Conservation (phyloP, 1,140 invertebrate species). For the Cecropterus lyciades region DNA sequence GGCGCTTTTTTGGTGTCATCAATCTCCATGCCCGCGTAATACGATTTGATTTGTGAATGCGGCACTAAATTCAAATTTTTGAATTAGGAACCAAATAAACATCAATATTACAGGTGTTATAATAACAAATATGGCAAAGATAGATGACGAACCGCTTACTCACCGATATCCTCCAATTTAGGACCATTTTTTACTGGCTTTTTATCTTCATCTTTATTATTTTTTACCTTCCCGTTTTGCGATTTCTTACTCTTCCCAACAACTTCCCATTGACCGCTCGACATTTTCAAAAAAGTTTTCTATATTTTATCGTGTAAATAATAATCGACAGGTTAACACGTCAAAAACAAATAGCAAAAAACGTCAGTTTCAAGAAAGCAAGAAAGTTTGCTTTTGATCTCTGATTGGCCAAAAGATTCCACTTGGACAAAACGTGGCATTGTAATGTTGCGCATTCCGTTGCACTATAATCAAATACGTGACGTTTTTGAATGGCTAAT, state of each 20-base stretch:
- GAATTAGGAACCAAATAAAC: not conserved
- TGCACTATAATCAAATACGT: conserved; percentile 34
- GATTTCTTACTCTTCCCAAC: conserved; percentile 90
- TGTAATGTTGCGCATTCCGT: conserved; percentile 41
- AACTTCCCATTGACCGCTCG: conserved; percentile 90
- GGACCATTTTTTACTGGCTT: conserved; percentile 72
- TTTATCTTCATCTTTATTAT: conserved; percentile 86
- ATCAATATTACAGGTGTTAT: not conserved
- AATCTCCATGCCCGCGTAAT: conserved; percentile 74
- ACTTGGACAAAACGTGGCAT: conserved; percentile 79
- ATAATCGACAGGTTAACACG: conserved; percentile 76
- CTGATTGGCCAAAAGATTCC: conserved; percentile 71
- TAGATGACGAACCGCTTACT: conserved; percentile 40
- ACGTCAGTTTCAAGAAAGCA: conserved; percentile 53
- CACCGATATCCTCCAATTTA: conserved; percentile 75
- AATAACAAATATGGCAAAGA: not conserved
- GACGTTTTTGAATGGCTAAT: not conserved
- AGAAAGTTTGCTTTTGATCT: conserved; percentile 1
- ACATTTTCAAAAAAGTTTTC: conserved; percentile 82
- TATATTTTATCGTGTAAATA: conserved; percentile 67
- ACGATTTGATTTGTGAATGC: conserved; percentile 68
- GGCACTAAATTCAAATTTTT: conserved; percentile 50
- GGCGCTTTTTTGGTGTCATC: conserved; percentile 77
- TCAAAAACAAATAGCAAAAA: conserved; percentile 78
- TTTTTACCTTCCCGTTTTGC: conserved; percentile 86